Conservation (phyloP, 2,113 vertebrate species). For the Tenebrosternarchus preto region DNA sequence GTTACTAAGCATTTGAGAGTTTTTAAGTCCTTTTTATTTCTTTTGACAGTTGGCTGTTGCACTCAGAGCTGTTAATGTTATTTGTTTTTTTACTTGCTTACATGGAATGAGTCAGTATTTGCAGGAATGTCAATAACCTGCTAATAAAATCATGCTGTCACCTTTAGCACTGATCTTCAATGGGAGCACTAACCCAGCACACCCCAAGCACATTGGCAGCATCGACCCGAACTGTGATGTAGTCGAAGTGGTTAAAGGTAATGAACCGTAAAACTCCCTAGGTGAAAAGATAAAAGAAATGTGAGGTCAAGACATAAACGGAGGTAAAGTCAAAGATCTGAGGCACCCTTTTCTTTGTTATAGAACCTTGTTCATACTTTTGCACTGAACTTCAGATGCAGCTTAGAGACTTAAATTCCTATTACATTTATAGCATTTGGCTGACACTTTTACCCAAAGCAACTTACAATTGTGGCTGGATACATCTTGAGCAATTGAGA, state of each 20-base stretch:
- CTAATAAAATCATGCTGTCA: not conserved
- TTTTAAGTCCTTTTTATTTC: not conserved
- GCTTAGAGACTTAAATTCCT: no score
- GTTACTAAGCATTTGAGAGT: not conserved
- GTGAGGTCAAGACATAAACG: not conserved
- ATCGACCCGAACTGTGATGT: conserved; percentile 96
- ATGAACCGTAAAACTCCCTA: not conserved
- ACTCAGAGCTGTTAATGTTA: not conserved
- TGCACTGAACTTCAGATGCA: not conserved
- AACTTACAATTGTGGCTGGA: no score
- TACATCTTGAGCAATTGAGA: no score
- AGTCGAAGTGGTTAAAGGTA: conserved; percentile 92
- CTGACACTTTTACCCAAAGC: no score
- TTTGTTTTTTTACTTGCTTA: not conserved
- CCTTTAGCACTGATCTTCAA: conserved; percentile 89
- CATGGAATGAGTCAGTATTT: conserved; percentile 1
- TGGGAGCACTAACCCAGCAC: conserved; percentile 82
- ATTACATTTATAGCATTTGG: no score
- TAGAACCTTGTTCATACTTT: not conserved
- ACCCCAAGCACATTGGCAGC: conserved; percentile 94
- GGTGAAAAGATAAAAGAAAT: not conserved
- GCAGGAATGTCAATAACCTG: not conserved
- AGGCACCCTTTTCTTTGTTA: not conserved
- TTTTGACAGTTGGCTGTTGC: not conserved
- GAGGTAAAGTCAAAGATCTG: not conserved